A percentile compares a stretch with the other conserved stretches of the same genome.
Evolutionary conservation across 2,113 vertebrate species (phyloP).

Genomic region (Neodontobutis hainanensis): DNA sequence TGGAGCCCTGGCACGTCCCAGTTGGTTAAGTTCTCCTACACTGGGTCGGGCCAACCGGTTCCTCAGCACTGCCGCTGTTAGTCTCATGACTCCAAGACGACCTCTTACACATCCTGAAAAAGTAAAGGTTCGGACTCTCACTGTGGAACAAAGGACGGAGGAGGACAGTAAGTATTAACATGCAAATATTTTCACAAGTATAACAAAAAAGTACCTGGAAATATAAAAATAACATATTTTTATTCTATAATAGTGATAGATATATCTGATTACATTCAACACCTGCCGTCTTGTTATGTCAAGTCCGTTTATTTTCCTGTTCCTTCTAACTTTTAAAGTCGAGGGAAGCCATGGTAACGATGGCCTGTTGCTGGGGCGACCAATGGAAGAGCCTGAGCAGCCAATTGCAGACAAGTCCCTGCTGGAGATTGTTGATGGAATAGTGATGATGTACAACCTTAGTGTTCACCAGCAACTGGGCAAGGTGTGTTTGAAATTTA

Average conservation of each 20-base stretch:
- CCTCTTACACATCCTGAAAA: constrained; percentile 88
- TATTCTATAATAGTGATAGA: too few relatives aligned
- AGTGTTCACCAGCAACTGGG: constrained; percentile 98
- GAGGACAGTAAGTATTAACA: constrained; percentile 87
- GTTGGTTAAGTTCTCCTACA: constrained; percentile 96
- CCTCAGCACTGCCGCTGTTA: constrained; percentile 93
- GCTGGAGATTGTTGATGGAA: constrained; percentile 91
- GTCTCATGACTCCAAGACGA: constrained; percentile 92
- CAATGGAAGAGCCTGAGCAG: constrained; percentile 87
- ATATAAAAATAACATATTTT: background rate
- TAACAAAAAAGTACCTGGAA: background rate
- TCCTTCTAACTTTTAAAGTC: constrained; percentile 74
- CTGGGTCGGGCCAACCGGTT: constrained; percentile 95
- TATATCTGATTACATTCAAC: constrained; percentile 24
- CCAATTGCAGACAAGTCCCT: constrained; percentile 93
- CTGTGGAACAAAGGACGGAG: constrained; percentile 90
- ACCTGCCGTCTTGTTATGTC: background rate
- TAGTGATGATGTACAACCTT: constrained; percentile 98
- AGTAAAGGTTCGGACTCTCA: constrained; percentile 89
- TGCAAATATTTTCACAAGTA: too few relatives aligned
- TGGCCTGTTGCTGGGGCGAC: constrained; percentile 92
- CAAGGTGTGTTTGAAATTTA: constrained; percentile 80
- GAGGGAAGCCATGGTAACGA: constrained; percentile 93
- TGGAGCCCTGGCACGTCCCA: constrained; percentile 87
- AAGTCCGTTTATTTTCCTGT: background rate